Evolutionary conservation across 1,140 invertebrate genomes (phyloP), one percentile per base, ranked within the genome.

Genomic region (Colletes latitarsis): DNA sequence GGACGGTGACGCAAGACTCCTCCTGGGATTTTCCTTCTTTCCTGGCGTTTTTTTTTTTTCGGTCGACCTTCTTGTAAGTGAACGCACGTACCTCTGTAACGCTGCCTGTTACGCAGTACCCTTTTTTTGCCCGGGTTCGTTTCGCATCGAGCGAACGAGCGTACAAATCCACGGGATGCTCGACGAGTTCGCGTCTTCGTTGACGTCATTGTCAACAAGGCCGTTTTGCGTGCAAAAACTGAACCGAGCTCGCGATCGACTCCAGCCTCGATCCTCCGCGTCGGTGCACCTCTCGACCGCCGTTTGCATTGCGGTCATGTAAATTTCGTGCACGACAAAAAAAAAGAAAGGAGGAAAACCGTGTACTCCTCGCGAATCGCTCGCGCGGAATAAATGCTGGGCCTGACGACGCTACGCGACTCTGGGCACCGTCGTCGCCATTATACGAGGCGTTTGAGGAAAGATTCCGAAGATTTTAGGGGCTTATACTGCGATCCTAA

Each of bases 61-160:
- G 73, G 67, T 69, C 81, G 80, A 84, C 76, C 85, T 90, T 86
- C 69, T 84, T 81, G 81, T 84, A 82, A 85, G 80, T 84, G 82
- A 82, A 81, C 86, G 84, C 85, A 87, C 84, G 87, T 87, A 87
- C 84, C 83, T 83, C 77, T 83, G 82, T 89, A 89, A 87, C 88
- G 85, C 80, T 83, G 85, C 83, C 78, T 88, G 86, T 89, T 90
- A 83, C 81, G 85, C 86, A 82, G 88, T 75, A 77, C 83, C 87
- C 88, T 9, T 88, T 88, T n/a, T 89, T 70, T 74, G 73, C 68
- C 66, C 69, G 52, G 78, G 69, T 81, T 76, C 77, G 77, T 78
- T 74, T 63, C 64, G 58, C 67, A 43, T 67, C 81, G 76, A 46
- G 63, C 41, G 19, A 46, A 41, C 63, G n/a, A 71, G 71, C 77